These are phyloP conservation scores for Cataglyphis altisquamis DNA, from an alignment of 2,888 invertebrate genomes.

Conservation along the genomic window DNA sequence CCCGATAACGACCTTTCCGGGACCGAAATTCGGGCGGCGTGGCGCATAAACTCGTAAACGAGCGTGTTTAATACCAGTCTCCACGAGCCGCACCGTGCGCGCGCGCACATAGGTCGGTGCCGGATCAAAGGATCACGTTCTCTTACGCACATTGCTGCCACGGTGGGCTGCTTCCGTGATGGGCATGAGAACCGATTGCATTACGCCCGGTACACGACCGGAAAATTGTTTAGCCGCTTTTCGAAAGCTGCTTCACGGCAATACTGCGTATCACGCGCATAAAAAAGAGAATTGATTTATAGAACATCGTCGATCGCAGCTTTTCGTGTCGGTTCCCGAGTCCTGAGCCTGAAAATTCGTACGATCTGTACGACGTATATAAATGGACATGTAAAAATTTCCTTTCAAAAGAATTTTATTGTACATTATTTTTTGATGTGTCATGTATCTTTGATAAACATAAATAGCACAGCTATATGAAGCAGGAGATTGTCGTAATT, in stretches of 20 bases:
- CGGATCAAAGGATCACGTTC: conserved; percentile 85
- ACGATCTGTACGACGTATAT: background rate
- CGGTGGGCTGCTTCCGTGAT: conserved; percentile 67
- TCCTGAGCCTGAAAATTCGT: conserved; percentile 9
- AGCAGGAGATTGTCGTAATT: background rate
- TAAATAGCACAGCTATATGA: background rate
- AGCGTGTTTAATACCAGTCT: conserved; percentile 72
- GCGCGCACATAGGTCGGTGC: conserved; percentile 78
- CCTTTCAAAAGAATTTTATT: background rate
- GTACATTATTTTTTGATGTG: background rate
- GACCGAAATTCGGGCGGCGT: conserved; percentile 61
- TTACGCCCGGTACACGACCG: conserved; percentile 59
- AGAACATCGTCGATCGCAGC: conserved; percentile 59
- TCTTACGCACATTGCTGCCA: conserved; percentile 83
- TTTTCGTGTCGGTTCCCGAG: conserved; percentile 45
- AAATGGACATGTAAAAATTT: background rate
- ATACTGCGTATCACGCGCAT: conserved; percentile 22
- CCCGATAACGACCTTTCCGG: conserved; percentile 48
- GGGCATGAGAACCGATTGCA: conserved; percentile 76
- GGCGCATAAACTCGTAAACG: conserved; percentile 71
- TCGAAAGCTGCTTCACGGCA: conserved; percentile 33
- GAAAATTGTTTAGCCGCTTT: conserved; percentile 53
- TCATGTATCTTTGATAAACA: background rate
- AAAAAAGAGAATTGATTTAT: conserved; percentile 70
- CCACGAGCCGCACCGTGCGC: conserved; percentile 56